phyloP scores from a whole-genome alignment of 1,140 invertebrate genomes.

The Lethrus apterus region DNA sequence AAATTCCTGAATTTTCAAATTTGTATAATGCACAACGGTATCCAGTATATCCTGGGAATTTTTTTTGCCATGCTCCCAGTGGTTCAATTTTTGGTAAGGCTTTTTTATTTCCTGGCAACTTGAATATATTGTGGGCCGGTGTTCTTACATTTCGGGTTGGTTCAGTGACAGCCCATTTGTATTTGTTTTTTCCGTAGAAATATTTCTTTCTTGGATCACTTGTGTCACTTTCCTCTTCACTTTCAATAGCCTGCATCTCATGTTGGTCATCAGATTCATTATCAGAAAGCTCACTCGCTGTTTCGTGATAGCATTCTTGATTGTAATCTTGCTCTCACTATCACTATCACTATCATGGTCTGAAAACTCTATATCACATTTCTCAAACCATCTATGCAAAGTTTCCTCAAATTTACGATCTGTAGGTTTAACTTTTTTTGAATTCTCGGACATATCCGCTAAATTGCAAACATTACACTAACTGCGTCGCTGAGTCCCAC shows the following conservation, averaged over 20 bases:
- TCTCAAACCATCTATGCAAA: too few relatives aligned
- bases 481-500: constrained; percentile 13
- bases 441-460: constrained; percentile 12
- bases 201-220: constrained; percentile 10
- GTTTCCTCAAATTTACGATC: constrained; percentile 10
- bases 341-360: constrained; percentile 13
- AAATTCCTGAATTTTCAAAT: constrained; percentile 15
- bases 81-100: constrained; percentile 18
- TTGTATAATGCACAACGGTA: constrained; percentile 13
- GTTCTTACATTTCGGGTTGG: constrained; percentile 16
- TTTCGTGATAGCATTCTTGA: constrained; percentile 12
- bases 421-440: constrained; percentile 11
- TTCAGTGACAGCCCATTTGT: constrained; percentile 15
- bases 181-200: constrained; percentile 14
- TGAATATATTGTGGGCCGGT: constrained; percentile 16
- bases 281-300: constrained; percentile 9
- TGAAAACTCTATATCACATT: too few relatives aligned
- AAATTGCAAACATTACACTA: constrained; percentile 16
- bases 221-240: constrained; percentile 12
- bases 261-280: constrained; percentile 16
- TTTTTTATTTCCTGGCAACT: constrained; percentile 13
- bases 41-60: constrained; percentile 14
- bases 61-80: constrained; percentile 12
- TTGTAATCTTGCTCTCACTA: constrained; percentile 9
- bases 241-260: constrained; percentile 15